phyloP scores from a whole-genome alignment of 2,113 vertebrate genomes.

The Lophius piscatorius region DNA sequence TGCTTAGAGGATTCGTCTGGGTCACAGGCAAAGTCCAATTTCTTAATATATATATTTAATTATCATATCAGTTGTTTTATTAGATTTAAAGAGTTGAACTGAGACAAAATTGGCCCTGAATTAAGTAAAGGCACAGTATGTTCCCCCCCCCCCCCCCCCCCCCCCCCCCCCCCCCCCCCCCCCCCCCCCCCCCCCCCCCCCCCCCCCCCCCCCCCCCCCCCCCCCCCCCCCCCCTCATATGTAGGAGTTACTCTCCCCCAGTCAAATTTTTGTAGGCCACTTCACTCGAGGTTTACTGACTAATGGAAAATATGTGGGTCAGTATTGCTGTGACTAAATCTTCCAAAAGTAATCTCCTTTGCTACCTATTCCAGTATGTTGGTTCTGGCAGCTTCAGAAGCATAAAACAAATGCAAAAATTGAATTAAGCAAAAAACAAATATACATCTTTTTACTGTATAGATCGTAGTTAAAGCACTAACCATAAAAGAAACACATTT shows the following conservation, averaged over 20 bases:
- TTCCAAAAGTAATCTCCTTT: not conserved
- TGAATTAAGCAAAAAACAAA: not conserved
- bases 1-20: constrained; percentile 89
- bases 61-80: not conserved
- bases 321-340: not conserved
- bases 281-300: not conserved
- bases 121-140: not conserved
- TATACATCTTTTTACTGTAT: too few species aligned
- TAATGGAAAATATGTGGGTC: constrained; percentile 4
- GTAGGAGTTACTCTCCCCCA: not conserved
- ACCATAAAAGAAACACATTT: too few species aligned
- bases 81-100: not conserved
- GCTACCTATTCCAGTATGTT: too few species aligned
- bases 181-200: too few species aligned
- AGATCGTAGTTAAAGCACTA: too few species aligned
- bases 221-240: too few species aligned
- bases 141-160: too few species aligned
- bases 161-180: too few species aligned
- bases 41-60: constrained; percentile 18
- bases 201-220: too few species aligned
- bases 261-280: not conserved
- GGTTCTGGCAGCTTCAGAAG: not conserved
- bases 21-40: constrained; percentile 77
- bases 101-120: not conserved
- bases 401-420: not conserved